phyloP scores from a whole-genome alignment of 2,113 vertebrate genomes.

The Meles meles region DNA sequence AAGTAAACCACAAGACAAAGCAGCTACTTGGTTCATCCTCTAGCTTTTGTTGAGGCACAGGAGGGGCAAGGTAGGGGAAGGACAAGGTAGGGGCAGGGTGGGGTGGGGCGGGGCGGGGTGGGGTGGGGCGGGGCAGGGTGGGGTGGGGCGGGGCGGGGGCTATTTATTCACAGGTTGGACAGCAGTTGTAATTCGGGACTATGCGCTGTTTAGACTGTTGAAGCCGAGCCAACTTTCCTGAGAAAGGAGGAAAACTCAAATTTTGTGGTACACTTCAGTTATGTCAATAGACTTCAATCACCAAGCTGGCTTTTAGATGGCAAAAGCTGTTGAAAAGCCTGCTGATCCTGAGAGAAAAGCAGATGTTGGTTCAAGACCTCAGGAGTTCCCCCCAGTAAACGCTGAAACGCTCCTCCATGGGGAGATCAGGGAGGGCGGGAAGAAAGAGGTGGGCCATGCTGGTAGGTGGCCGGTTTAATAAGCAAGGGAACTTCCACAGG shows the following conservation, averaged over 20 bases:
- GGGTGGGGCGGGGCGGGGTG: no score
- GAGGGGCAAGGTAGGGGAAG: no score
- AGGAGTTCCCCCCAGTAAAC: neutral
- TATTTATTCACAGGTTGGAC: neutral
- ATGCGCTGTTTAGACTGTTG: neutral
- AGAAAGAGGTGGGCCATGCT: neutral
- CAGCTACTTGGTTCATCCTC: neutral
- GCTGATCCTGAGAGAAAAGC: neutral
- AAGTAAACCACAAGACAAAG: neutral
- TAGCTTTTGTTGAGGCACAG: neutral
- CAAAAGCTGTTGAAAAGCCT: neutral
- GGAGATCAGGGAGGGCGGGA: rapidly evolving
- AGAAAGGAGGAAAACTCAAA: neutral
- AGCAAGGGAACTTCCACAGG: neutral
- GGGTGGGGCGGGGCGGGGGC: no score
- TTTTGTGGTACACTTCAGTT: neutral
- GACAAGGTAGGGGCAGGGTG: no score
- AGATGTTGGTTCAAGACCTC: neutral
- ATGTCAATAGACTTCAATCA: neutral
- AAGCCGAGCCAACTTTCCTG: neutral
- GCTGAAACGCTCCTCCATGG: neutral
- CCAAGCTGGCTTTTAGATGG: neutral
- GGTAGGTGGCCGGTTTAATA: neutral
- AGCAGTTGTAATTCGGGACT: neutral
- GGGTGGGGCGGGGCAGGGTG: no score